Evolutionary conservation across 2,888 invertebrate genomes (phyloP).

Genomic region (Acleris laterana): DNA sequence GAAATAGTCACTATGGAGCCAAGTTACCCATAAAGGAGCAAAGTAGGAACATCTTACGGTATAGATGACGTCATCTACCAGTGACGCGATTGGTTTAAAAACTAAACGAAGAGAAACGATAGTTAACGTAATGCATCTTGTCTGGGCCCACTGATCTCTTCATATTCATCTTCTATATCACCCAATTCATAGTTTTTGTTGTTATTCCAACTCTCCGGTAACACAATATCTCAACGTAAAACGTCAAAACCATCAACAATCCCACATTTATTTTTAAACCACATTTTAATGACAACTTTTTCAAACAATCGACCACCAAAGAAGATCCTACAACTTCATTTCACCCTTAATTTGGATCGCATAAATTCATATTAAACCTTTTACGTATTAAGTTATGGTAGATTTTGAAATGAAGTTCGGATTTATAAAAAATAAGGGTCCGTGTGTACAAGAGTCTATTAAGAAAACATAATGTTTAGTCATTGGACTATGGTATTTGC

Average conservation of each 20-base stretch:
- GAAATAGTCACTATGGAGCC: too few relatives aligned
- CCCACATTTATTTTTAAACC: constrained; percentile 15
- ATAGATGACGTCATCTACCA: too few relatives aligned
- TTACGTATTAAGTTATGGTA: neutral
- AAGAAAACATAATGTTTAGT: constrained; percentile 29
- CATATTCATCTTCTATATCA: too few relatives aligned
- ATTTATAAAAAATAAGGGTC: constrained; percentile 12
- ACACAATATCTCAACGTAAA: constrained; percentile 9
- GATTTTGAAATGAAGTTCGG: neutral
- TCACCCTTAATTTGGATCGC: constrained; percentile 2
- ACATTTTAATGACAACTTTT: constrained; percentile 28
- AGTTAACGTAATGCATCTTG: too few relatives aligned
- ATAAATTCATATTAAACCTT: neutral
- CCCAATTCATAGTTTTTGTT: too few relatives aligned
- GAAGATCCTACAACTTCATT: constrained; percentile 11
- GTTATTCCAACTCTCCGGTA: neutral
- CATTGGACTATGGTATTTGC: constrained; percentile 4
- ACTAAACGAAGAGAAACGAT: too few relatives aligned
- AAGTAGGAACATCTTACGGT: too few relatives aligned
- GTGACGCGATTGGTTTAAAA: too few relatives aligned
- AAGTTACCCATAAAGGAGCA: too few relatives aligned
- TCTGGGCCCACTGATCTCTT: too few relatives aligned
- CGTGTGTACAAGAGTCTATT: constrained; percentile 23
- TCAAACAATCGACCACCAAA: constrained; percentile 32
- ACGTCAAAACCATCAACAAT: constrained; percentile 27